Base-by-base conservation (phyloP, 2,113 vertebrate genomes). In the Lontra canadensis region DNA sequence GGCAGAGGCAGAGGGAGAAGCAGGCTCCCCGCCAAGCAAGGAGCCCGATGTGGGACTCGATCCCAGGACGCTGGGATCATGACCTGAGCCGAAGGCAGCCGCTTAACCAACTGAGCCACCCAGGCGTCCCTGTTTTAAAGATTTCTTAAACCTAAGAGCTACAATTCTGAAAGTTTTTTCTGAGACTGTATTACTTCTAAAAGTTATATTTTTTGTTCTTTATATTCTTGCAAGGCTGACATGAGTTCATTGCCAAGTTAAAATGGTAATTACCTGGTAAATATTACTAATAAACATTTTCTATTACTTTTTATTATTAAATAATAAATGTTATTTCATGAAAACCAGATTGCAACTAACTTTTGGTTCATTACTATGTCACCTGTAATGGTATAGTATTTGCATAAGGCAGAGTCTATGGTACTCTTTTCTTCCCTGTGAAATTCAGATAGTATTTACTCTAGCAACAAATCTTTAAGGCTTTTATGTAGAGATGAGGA, bases 371-470 rank as follows among this genome's bases (percentile, higher is more conserved):
- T 88, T 96, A 49, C n/a, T 25, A 76, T 49, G 23, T 87, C 49
- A 87, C 39, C 94, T 90, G 7, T 67, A 69, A 76, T 49, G 61
- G 52, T 90, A 86, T 59, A 36, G 29, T 89, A 69, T 73, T 71
- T 96, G 34, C 42, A 17, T n/a, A 90, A 80, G 34, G 74, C 2
- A 74, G 3, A 61, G 85, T 84, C 49, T 94, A 39, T 21, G 34
- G 6, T 57, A 39, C 31, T 47, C 61, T 25, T 84, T 93, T 91
- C 11, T 65, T 86, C 65, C 36, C 78, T 86, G 44, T 95, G 96
- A 88, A 85, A 88, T 84, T 97, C 26, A 96, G n/a, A 87, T 29
- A 76, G 5, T 14, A 67, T 76, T 97, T 82, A 96, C 80, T 92
- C 80, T 69, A 94, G 84, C 65, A 79, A 81, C 23, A 67, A 15